A percentile compares a stretch with the other conserved stretches of the same genome.
Conservation (phyloP, 2,797 vertebrate species). For the Enteromius mattozi region DNA sequence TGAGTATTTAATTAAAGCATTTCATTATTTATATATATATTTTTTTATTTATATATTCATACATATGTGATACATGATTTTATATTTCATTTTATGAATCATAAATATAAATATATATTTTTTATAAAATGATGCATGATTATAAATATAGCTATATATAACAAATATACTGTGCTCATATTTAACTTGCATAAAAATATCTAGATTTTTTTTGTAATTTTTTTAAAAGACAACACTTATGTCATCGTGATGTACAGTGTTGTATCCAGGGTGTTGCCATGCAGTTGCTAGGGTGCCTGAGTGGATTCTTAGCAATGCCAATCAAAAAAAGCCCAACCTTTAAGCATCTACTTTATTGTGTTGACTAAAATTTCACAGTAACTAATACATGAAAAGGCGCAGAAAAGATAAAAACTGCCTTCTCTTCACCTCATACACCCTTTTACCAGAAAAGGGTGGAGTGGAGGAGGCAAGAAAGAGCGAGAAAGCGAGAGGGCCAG, state of each 20-base stretch:
- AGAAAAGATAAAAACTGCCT: slow-evolving; percentile 2
- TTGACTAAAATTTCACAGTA: background rate
- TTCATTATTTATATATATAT: background rate
- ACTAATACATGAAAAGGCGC: background rate
- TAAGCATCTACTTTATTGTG: background rate
- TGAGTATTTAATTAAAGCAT: no score
- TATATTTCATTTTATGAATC: background rate
- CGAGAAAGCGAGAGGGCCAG: slow-evolving; percentile 22
- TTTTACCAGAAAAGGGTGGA: slow-evolving; percentile 44
- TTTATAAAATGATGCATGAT: background rate
- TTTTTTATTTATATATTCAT: background rate
- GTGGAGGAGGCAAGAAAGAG: slow-evolving; percentile 11
- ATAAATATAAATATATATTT: background rate
- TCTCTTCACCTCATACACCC: slow-evolving; percentile 32
- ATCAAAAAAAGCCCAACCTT: background rate
- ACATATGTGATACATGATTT: no score
- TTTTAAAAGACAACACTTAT: background rate
- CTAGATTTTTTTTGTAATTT: background rate
- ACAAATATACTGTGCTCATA: background rate
- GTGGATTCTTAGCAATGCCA: background rate
- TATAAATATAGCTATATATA: background rate
- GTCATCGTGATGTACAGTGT: background rate
- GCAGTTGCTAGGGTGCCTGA: background rate
- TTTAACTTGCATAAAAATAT: background rate
- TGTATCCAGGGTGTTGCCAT: background rate